These are phyloP conservation scores for Stegodyphus mimosarum DNA, from an alignment of 1,140 invertebrate species.

Conservation along the genomic window DNA sequence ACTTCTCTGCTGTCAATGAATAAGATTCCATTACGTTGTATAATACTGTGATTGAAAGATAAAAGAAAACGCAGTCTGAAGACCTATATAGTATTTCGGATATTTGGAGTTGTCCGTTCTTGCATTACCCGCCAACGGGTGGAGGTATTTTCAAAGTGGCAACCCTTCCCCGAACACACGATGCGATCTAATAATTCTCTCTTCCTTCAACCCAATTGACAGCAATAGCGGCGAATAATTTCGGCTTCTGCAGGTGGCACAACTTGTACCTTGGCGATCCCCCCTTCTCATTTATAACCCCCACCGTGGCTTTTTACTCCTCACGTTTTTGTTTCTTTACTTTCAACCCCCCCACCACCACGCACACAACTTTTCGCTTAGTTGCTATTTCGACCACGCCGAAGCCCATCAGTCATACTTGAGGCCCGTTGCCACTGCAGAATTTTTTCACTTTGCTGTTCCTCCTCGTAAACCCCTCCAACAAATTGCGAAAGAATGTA, in stretches of 20 bases:
- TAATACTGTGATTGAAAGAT: no score
- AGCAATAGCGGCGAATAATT: conserved; percentile 11
- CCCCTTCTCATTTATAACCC: neutral
- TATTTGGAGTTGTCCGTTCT: no score
- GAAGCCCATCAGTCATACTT: conserved; percentile 5
- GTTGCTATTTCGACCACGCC: neutral
- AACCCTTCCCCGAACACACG: conserved; percentile 3
- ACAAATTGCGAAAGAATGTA: no score
- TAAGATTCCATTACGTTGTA: no score
- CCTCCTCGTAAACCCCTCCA: neutral
- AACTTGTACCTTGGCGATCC: neutral
- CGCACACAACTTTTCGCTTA: neutral
- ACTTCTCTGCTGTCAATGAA: no score
- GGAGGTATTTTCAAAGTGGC: neutral
- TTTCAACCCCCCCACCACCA: neutral
- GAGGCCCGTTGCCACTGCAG: conserved; percentile 6
- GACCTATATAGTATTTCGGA: no score
- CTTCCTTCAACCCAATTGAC: conserved; percentile 9
- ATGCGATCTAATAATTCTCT: conserved; percentile 8
- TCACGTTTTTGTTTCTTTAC: neutral
- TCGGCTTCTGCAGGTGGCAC: conserved; percentile 6
- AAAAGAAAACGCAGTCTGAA: no score
- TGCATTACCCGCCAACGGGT: neutral
- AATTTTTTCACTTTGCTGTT: neutral
- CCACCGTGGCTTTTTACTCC: neutral